Percentiles rank a stretch among this genome's conserved stretches.
Evolutionary conservation across 2,113 vertebrate genomes (phyloP).

Genomic region (Rhea pennata): DNA sequence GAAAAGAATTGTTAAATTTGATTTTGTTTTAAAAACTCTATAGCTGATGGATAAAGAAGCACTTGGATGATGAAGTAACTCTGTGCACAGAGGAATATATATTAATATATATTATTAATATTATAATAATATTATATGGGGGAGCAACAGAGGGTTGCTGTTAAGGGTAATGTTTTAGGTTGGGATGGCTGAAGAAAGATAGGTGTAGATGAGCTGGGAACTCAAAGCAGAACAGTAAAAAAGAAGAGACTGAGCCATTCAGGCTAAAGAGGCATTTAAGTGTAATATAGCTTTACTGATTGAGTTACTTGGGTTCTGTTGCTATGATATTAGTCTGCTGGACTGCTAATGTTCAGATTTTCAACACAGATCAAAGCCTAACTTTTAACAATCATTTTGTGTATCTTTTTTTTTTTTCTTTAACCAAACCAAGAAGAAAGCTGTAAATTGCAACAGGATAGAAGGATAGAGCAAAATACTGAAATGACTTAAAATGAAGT

Average conservation of each 20-base stretch:
- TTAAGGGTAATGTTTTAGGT: neutral
- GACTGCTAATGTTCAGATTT: neutral
- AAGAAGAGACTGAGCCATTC: neutral
- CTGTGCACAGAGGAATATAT: rapidly evolving
- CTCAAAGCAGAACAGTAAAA: neutral
- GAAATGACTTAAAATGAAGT: neutral
- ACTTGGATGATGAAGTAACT: neutral
- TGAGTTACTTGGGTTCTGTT: neutral
- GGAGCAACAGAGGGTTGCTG: neutral
- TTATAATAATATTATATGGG: too few relatives aligned
- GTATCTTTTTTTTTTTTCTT: rapidly evolving
- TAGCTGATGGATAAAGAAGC: neutral
- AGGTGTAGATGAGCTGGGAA: neutral
- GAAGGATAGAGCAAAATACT: neutral
- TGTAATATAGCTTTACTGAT: neutral
- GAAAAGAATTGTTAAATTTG: neutral
- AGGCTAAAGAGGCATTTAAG: neutral
- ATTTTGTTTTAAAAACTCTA: neutral
- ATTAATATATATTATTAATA: too few relatives aligned
- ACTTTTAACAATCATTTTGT: rapidly evolving
- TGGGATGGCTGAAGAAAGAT: neutral
- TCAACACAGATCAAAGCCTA: neutral
- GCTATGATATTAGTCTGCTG: neutral
- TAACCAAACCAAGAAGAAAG: neutral
- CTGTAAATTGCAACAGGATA: neutral